Conservation (phyloP, 2,888 invertebrate genomes). For the Serripes groenlandicus region DNA sequence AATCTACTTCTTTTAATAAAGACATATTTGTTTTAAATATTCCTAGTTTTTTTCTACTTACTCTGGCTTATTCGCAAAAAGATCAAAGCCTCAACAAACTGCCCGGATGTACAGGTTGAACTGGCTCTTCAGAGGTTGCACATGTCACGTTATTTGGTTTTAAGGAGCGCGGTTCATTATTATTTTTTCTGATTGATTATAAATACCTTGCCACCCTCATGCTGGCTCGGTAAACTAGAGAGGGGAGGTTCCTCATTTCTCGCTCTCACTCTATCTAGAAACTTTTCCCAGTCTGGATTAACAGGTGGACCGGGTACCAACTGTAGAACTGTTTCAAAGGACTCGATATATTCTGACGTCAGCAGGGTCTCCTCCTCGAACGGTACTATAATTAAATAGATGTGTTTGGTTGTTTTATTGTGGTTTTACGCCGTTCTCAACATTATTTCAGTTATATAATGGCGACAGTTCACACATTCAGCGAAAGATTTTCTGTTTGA, state of each 20-base stretch:
- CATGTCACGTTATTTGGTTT: too few species aligned
- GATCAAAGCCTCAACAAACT: too few species aligned
- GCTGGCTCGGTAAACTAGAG: slow-evolving; percentile 39
- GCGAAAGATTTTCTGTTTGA: too few species aligned
- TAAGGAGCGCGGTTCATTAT: too few species aligned
- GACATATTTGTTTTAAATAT: too few species aligned
- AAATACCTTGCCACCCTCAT: not conserved
- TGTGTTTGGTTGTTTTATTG: not conserved
- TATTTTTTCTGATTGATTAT: too few species aligned
- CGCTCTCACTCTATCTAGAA: slow-evolving; percentile 71
- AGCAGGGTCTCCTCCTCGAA: slow-evolving; percentile 66
- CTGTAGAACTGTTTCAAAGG: slow-evolving; percentile 76
- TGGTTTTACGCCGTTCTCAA: not conserved
- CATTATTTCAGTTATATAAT: not conserved
- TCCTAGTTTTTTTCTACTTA: too few species aligned
- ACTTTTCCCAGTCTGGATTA: slow-evolving; percentile 74
- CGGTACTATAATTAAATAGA: slow-evolving; percentile 62
- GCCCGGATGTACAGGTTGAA: too few species aligned
- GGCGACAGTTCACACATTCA: too few species aligned
- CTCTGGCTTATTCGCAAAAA: too few species aligned
- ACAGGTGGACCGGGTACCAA: slow-evolving; percentile 74
- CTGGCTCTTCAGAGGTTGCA: too few species aligned
- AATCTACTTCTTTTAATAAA: too few species aligned
- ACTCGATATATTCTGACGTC: slow-evolving; percentile 52
- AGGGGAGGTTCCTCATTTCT: slow-evolving; percentile 73